phyloP scores from a whole-genome alignment of 2,113 vertebrate genomes.

The Helogale parvula region DNA sequence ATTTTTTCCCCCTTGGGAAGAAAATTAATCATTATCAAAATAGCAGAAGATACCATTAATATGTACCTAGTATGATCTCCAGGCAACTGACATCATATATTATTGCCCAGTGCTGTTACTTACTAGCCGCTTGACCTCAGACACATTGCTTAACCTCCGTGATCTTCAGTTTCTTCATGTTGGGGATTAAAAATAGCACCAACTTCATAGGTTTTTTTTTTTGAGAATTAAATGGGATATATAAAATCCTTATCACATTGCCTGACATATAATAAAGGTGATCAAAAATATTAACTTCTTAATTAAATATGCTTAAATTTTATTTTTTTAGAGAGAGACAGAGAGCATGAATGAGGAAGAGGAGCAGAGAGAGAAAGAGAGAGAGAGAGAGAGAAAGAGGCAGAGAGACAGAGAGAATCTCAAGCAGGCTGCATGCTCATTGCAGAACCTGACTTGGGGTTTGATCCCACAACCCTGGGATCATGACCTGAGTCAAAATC shows the following conservation, averaged over 20 bases:
- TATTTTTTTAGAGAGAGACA: no score
- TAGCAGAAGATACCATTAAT: background rate
- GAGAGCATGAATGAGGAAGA: no score
- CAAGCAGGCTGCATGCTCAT: no score
- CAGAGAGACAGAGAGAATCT: no score
- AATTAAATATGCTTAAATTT: no score
- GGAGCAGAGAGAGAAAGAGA: no score
- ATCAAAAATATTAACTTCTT: background rate
- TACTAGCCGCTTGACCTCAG: background rate
- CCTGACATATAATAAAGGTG: background rate
- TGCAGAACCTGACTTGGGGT: no score
- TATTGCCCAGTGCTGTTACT: background rate
- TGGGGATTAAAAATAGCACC: background rate
- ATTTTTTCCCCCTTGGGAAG: background rate
- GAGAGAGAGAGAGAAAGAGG: no score
- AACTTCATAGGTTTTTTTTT: background rate
- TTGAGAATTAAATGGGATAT: background rate
- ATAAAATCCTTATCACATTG: background rate
- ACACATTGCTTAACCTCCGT: background rate
- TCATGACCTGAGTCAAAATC: no score
- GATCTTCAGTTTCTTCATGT: background rate
- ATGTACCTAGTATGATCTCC: background rate
- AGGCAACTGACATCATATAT: background rate
- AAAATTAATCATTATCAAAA: conserved; percentile 29
- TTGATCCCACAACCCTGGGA: no score